Evolutionary conservation across 2,888 invertebrate species (phyloP), one percentile per base, ranked within the genome.

Genomic region (Amiota minor): DNA sequence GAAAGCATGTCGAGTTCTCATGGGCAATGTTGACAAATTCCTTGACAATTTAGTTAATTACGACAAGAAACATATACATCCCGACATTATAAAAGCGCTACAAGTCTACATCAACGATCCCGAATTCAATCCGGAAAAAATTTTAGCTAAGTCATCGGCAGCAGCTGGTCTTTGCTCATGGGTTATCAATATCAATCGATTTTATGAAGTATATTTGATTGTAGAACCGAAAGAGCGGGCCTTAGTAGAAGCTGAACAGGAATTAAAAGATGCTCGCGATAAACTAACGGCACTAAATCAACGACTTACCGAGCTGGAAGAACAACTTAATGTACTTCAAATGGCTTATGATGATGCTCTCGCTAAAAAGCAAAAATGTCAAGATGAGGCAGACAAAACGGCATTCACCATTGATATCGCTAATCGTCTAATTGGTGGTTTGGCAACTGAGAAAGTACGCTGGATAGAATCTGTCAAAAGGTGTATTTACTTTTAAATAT

Each of bases 81-180:
- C 96, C 0, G 95, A 96, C 78, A 92, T 97, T 68, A 93, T 97
- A 4, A 97, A 96, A 91, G 97, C 96, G 10, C 91, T 94, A 46
- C 91, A 90, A 75, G 90, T 90, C 0, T 91, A 91, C 75, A 86
- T 91, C 46, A 88, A 85, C 2, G 91, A 94, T 86, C 92, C 93
- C 12, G 97, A 97, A 79, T 98, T 98, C 88, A 93, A 93, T 79
- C 94, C 96, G 0, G 96, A 96, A 55, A 94, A 95, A 79, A 95
- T 98, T 84, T 89, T 93, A 80, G 92, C 93, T 0, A 98, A 98
- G 90, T 98, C 98, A 0, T 92, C 93, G 49, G 98, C 98, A 16
- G 98, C 98, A 20, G 96, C 97, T 71, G 96, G 98, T 35, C 91
- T 98, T 10, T 98, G 97, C 87, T 94, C 97, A 1, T 98, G 98